These are phyloP conservation scores for Kryphioiulus occultus DNA, from an alignment of 2,888 invertebrate genomes.

Conservation along the genomic window DNA sequence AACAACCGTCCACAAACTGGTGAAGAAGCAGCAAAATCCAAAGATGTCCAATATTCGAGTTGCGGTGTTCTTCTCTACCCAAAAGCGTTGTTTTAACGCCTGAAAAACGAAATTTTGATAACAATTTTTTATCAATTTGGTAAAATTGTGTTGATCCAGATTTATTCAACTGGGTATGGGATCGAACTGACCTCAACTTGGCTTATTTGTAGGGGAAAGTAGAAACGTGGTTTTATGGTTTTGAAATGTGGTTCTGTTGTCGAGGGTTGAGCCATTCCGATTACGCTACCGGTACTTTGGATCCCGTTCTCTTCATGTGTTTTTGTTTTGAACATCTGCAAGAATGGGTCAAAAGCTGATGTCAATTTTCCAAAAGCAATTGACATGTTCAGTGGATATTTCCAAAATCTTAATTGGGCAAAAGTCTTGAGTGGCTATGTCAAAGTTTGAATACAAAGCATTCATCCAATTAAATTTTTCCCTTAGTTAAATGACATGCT, in stretches of 20 bases:
- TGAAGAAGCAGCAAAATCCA: conserved; percentile 7
- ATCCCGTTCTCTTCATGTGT: not conserved
- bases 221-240: not conserved
- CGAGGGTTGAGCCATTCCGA: not conserved
- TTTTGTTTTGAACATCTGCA: not conserved
- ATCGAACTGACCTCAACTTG: not conserved
- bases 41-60: not conserved
- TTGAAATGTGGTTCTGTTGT: not conserved
- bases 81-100: not conserved
- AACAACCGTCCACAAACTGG: conserved; percentile 24
- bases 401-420: too few species aligned
- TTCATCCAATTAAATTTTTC: too few species aligned
- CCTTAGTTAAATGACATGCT: too few species aligned
- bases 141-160: not conserved
- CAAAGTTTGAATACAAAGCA: too few species aligned
- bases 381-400: too few species aligned
- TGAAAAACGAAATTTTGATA: not conserved
- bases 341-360: not conserved
- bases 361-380: too few species aligned
- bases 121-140: not conserved
- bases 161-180: too few species aligned
- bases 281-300: not conserved
- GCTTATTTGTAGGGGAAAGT: not conserved
- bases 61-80: not conserved
- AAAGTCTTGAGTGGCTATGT: too few species aligned